phyloP scores from a whole-genome alignment of 2,113 vertebrate genomes.

The Alosa alosa region DNA sequence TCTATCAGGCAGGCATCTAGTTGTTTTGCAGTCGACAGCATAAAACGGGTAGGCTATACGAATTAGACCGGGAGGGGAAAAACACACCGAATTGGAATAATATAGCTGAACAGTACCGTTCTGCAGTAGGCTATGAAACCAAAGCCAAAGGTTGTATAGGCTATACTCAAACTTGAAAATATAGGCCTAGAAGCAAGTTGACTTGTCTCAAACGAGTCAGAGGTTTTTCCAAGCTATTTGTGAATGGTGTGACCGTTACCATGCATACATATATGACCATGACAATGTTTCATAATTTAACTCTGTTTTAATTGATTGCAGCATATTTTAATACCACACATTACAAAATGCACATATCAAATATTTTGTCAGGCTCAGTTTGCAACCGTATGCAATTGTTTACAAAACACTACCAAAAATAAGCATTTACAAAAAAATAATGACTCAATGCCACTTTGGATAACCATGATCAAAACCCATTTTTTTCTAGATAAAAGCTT shows the following conservation, averaged over 20 bases:
- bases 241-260: neutral
- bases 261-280: neutral
- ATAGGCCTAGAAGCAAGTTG: neutral
- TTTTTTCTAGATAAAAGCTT: constrained; percentile 81
- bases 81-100: neutral
- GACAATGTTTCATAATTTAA: constrained; percentile 10
- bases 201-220: neutral
- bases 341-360: constrained; percentile 81
- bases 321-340: constrained; percentile 80
- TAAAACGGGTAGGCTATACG: neutral
- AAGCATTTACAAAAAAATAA: constrained; percentile 89
- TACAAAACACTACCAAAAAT: constrained; percentile 70
- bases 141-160: neutral
- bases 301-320: constrained; percentile 74
- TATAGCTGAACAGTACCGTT: neutral
- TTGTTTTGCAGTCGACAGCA: neutral
- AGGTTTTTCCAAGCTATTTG: neutral
- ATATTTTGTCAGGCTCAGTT: constrained; percentile 95
- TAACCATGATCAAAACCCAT: constrained; percentile 80
- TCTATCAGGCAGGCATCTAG: neutral
- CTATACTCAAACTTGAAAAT: neutral
- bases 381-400: constrained; percentile 81
- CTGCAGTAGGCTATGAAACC: neutral
- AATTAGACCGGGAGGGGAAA: neutral
- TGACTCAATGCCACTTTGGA: constrained; percentile 92